Percentiles rank a stretch among this genome's conserved stretches.
Evolutionary conservation across 2,888 invertebrate genomes (phyloP).

Genomic region (Phyto melanocephala): DNA sequence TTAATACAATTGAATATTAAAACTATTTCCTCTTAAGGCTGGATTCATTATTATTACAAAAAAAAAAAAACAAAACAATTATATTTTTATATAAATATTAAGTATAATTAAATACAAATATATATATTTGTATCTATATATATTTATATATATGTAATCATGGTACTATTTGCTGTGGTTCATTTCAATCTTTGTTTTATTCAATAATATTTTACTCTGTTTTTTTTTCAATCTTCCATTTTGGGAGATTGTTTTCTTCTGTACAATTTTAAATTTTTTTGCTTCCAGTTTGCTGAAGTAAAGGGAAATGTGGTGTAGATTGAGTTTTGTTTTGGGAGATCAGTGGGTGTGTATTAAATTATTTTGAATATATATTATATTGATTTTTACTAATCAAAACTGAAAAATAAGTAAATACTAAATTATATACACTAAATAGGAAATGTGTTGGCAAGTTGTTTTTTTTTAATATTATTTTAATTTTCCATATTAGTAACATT

Average conservation of each 20-base stretch:
- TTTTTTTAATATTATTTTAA: neutral
- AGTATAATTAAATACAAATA: constrained; percentile 54
- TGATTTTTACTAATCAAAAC: neutral
- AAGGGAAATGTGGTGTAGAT: too few relatives aligned
- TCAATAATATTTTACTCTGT: constrained; percentile 15
- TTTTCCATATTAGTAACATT: constrained; percentile 16
- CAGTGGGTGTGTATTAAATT: constrained; percentile 31
- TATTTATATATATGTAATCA: constrained; percentile 54
- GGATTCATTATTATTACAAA: constrained; percentile 51
- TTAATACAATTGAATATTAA: constrained; percentile 42
- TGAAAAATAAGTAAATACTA: constrained; percentile 3
- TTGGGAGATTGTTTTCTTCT: too few relatives aligned
- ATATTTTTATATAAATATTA: constrained; percentile 20
- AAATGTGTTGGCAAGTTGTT: constrained; percentile 16
- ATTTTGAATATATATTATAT: constrained; percentile 7
- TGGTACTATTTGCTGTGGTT: constrained; percentile 65
- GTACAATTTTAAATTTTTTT: constrained; percentile 49
- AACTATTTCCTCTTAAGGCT: constrained; percentile 61
- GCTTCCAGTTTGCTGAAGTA: constrained; percentile 25
- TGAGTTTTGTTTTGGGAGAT: neutral
- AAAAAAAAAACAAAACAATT: constrained; percentile 29
- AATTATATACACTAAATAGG: constrained; percentile 11
- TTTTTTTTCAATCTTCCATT: neutral
- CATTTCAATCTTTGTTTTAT: constrained; percentile 49
- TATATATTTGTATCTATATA: constrained; percentile 38